Evolutionary conservation across 2,888 invertebrate genomes (phyloP), one percentile per base, ranked within the genome.

Genomic region (Pristionchus maxplancki): DNA sequence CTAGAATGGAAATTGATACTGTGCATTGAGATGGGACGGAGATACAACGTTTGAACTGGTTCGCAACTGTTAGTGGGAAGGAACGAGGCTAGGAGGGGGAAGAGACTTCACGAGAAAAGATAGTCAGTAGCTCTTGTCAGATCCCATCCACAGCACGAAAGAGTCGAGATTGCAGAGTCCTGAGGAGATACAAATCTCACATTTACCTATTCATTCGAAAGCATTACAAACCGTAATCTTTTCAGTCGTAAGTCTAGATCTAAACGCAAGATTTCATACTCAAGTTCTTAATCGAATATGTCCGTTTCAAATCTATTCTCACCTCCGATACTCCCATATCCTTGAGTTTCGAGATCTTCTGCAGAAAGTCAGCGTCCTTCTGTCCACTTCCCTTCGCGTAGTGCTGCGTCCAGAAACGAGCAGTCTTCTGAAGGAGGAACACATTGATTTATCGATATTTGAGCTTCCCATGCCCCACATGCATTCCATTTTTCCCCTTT

Each of bases 361-460:
- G 96, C 95, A 97, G 97, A 96, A 97, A 97, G 92, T 98, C 97
- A 90, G 96, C 67, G 37, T 92, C 96, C 95, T 96, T 97, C 94
- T 96, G 96, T 92, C 96, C 96, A 83, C 97, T 97, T 90, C 97
- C 97, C 97, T 95, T 97, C 31, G 98, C 99, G 95, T 98, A 99
- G 28, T 97, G 96, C 95, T 97, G 97, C 89, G 98, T 97, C 99
- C 99, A 99, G 96, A 98, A 98, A 94, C 96, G 96, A 48, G 99
- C 99, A 40, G 99, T 99, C 94, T 97, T 96, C 93, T 91, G 88
- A 71, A 90, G 87, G 20, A 34, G 8, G 24, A 24, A 2, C 13
- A 20, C 6, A 6, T 44, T 44, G 6, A 44, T 44, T 34, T 71
- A 37, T 20, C 6, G 6, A 71, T 40, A 20, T 6, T 24, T 37